These are phyloP conservation scores for Brachionus manjavacas DNA, from an alignment of 1,140 invertebrate genomes.

Conservation along the genomic window DNA sequence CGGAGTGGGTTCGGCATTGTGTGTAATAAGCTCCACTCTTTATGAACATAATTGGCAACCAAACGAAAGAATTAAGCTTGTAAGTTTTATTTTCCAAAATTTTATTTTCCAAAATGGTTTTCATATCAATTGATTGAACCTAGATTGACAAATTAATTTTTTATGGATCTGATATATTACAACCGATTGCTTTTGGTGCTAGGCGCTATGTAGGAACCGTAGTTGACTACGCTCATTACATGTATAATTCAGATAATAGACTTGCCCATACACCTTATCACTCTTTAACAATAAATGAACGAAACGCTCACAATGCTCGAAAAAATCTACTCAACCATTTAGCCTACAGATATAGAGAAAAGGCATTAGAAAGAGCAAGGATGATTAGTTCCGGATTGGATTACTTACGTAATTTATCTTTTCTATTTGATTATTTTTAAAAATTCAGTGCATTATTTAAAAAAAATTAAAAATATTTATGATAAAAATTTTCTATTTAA, in stretches of 20 bases:
- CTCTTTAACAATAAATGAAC: slow-evolving; percentile 53
- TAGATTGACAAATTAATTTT: slow-evolving; percentile 54
- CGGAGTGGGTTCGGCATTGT: slow-evolving; percentile 54
- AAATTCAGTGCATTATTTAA: neutral
- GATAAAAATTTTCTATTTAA: too few relatives aligned
- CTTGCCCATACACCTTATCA: slow-evolving; percentile 57
- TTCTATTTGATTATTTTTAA: neutral
- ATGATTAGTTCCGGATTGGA: neutral
- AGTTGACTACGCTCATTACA: slow-evolving; percentile 57
- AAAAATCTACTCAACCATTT: slow-evolving; percentile 51
- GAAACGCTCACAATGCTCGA: slow-evolving; percentile 55
- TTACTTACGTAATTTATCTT: neutral
- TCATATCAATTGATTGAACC: neutral
- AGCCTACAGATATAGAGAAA: slow-evolving; percentile 49
- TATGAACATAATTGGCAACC: slow-evolving; percentile 52
- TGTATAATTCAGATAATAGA: slow-evolving; percentile 51
- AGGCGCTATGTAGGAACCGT: slow-evolving; percentile 52
- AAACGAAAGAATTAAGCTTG: slow-evolving; percentile 49
- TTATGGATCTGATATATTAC: slow-evolving; percentile 52
- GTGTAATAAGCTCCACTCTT: slow-evolving; percentile 52
- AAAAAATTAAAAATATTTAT: neutral
- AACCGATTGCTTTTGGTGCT: slow-evolving; percentile 52
- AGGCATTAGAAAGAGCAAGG: slow-evolving; percentile 48
- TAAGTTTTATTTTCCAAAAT: slow-evolving; percentile 43
- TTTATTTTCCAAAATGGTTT: neutral